Base-by-base conservation (phyloP, 2,113 vertebrate genomes). In the Calidris pygmaea region DNA sequence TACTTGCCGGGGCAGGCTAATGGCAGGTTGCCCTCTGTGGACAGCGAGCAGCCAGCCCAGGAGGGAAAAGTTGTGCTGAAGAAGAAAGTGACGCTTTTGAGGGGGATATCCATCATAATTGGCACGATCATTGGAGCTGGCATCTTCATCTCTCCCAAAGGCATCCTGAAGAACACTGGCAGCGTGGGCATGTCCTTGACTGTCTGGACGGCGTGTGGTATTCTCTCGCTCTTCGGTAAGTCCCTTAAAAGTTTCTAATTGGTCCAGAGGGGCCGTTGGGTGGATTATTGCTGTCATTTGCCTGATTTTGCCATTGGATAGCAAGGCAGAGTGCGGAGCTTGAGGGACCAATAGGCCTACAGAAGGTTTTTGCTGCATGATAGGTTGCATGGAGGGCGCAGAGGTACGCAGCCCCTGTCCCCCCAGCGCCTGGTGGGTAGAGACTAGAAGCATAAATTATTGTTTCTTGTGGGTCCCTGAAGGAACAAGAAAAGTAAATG, bases 131-230 rank as follows among this genome's bases (percentile, higher is more conserved):
- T 99, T 39, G 99, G 99, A 87, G 99, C 99, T 0, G 99, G 99
- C 56, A 99, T 99, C 97, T 99, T 99, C 98, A 99, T 99, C 96
- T 99, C 99, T 43, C 99, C 99, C 7, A 99, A 99, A 97, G 99
- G 99, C 58, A 99, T 99, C 95, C 98, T 99, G 70, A 96, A 98
- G 93, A 97, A 99, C 96, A 99, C 99, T 0, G 99, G 99, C 90
- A 99, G 98, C 1, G 97, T 99, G 84, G 99, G 99, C 94, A 98
- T 99, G 99, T 99, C 99, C 41, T 98, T 99, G 93, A 90, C 96
- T 9, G 96, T 99, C 63, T 99, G 99, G 99, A 98, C 98, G 2
- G 98, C 72, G 27, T 99, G 99, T 20, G 99, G 99, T 19, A 93
- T 99, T 93, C 98, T 99, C 85, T 99, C 99, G 0, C 98, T 99